Conservation (phyloP, 2,113 vertebrate genomes). For the Melanerpes aurifrons region DNA sequence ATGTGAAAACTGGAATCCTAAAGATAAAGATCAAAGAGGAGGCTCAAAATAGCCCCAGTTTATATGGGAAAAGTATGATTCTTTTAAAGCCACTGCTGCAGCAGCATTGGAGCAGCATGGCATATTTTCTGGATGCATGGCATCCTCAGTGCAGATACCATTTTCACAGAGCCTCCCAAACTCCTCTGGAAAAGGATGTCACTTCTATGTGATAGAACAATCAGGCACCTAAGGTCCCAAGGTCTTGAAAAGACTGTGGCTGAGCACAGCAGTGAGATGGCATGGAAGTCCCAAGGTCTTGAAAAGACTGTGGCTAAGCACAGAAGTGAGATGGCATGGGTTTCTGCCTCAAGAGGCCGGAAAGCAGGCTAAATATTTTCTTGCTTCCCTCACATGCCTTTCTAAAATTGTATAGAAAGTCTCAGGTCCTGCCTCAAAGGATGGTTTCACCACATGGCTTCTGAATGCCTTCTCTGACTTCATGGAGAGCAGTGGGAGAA, state of each 20-base stretch:
- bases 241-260: not conserved
- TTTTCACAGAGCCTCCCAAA: not conserved
- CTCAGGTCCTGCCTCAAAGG: not conserved
- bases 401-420: not conserved
- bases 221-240: not conserved
- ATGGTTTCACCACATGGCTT: not conserved
- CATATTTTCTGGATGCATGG: accelerated
- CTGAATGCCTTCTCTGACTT: not conserved
- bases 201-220: not conserved
- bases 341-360: not conserved
- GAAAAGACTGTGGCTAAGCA: not conserved
- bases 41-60: not conserved
- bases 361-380: not conserved
- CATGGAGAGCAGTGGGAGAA: not conserved
- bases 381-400: not conserved
- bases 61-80: not conserved
- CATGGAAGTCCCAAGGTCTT: not conserved
- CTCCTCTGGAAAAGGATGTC: not conserved
- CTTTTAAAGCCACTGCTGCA: not conserved
- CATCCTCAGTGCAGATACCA: not conserved
- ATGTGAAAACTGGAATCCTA: not conserved
- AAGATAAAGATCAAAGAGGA: not conserved
- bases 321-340: not conserved
- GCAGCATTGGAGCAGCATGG: not conserved
- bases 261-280: not conserved